Evolutionary conservation across 1,140 invertebrate species (phyloP).

Genomic region (Drosophila busckii): DNA sequence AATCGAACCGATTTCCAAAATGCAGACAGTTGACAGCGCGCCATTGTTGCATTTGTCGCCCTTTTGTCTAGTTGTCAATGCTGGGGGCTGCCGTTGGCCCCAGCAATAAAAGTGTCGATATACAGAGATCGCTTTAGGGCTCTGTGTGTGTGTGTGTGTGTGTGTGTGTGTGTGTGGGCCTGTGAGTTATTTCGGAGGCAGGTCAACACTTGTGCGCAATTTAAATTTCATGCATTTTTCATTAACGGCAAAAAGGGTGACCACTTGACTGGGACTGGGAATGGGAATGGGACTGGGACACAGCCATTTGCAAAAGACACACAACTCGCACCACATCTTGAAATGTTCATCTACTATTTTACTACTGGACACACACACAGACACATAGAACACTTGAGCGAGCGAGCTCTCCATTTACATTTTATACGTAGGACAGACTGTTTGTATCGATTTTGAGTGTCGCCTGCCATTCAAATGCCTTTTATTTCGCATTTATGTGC

Average conservation of each 20-base stretch:
- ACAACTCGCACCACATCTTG: slow-evolving; percentile 41
- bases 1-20: slow-evolving; percentile 32
- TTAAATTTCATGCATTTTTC: slow-evolving; percentile 76
- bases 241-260: slow-evolving; percentile 56
- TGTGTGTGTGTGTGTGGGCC: background rate
- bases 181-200: slow-evolving; percentile 13
- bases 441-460: slow-evolving; percentile 74
- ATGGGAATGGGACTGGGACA: no score
- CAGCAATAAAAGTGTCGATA: slow-evolving; percentile 59
- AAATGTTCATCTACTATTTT: slow-evolving; percentile 74
- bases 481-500: slow-evolving; percentile 72
- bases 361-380: slow-evolving; percentile 46
- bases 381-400: slow-evolving; percentile 47
- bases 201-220: slow-evolving; percentile 67
- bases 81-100: background rate
- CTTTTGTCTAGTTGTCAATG: slow-evolving; percentile 14
- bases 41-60: slow-evolving; percentile 46
- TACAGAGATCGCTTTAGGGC: slow-evolving; percentile 22
- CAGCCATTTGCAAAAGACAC: slow-evolving; percentile 20
- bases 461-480: slow-evolving; percentile 73
- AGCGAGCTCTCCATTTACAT: slow-evolving; percentile 52
- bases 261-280: slow-evolving; percentile 34
- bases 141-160: background rate
- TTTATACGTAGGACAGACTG: slow-evolving; percentile 28
- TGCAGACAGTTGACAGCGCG: slow-evolving; percentile 62